Base-by-base conservation (phyloP, 2,113 vertebrate species). In the Camelus dromedarius region DNA sequence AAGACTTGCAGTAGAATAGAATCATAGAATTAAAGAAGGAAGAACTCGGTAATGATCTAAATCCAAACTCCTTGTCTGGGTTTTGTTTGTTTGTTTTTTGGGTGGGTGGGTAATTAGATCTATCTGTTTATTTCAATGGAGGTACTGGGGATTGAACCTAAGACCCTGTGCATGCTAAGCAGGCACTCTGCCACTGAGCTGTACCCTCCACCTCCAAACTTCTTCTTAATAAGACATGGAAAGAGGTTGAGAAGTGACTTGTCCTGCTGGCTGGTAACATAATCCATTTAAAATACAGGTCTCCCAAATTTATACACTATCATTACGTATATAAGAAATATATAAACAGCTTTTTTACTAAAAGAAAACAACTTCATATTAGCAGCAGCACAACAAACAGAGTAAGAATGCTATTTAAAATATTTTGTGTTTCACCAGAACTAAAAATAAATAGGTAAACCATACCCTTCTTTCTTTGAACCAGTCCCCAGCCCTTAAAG, bases 331-430 rank as follows among this genome's bases (percentile, higher is more conserved):
- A 0, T 48, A 81, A 87, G 6, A 58, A 18, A 86, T 42, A 69
- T 30, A 48, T 81, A 50, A 90, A 62, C 2, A 70, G 28, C 0
- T 10, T 77, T 96, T 88, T 66, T 89, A 50, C 30, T 54, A 22
- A 84, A 76, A 91, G 73, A 94, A 93, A 97, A 89, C 42, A 77
- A 77, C 2, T 81, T 5, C 24, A 77, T 69, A 77, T 42, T 58
- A 76, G 80, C 15, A 84, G 38, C 42, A 89, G 64, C 42, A 83
- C 16, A 73, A 88, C 35, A 95, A 67, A 56, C 12, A n/a, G n/a
- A 56, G 75, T n/a, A 75, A 89, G 30, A 95, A 85, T 19, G 24
- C 20, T 64, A 77, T 46, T 92, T 83, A 76, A 88, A 93, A 50
- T 52, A 93, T 46, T 58, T 64, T 2, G n/a, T 62, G 24, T 70